Base-by-base conservation (phyloP, 2,888 invertebrate species). In the Caenorhabditis doughertyi region DNA sequence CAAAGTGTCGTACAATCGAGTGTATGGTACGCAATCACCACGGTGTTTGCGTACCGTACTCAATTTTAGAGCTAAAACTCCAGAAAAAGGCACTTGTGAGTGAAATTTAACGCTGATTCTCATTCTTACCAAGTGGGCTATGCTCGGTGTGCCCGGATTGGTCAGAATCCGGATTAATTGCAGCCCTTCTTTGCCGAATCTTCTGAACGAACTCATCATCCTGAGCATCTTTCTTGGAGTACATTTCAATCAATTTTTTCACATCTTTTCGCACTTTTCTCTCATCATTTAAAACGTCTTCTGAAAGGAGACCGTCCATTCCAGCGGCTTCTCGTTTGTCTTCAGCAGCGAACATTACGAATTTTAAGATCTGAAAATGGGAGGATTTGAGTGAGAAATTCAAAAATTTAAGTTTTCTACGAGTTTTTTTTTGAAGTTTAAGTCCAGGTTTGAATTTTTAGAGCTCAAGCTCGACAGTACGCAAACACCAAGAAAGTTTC, bases 261-360 rank as follows among this genome's bases (percentile, higher is more conserved):
- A 81, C 81, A 5, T 62, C 49, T 16, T 32, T 67, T 23, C 58
- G 9, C n/a, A 76, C 39, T 16, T 58, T 49, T 44, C 67, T 21
- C n/a, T 79, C 67, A 7, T 72, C 67, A n/a, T 72, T 67, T n/a
- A n/a, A n/a, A n/a, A n/a, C n/a, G n/a, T n/a, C n/a, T n/a, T n/a
- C n/a, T n/a, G n/a, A n/a, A n/a, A n/a, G n/a, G n/a, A n/a, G n/a
- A n/a, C n/a, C 8, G 21, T 81, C 79, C 3, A 42, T 39, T 23
- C 70, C 76, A 4, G 65, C 73, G 8, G 2, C 18, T 55, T 47
- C 25, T 44, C 84, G 55, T 16, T 64, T 80, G 13, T 84, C 77
- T 9, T 71, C 72, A 1, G 87, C 84, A 13, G 83, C 77, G 72
- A 89, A 89, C 88, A 89, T 89, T 47, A 89, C 56, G 58, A 89